Base-by-base conservation (phyloP, 2,797 vertebrate species). In the Paratrypauchen microcephalus region DNA sequence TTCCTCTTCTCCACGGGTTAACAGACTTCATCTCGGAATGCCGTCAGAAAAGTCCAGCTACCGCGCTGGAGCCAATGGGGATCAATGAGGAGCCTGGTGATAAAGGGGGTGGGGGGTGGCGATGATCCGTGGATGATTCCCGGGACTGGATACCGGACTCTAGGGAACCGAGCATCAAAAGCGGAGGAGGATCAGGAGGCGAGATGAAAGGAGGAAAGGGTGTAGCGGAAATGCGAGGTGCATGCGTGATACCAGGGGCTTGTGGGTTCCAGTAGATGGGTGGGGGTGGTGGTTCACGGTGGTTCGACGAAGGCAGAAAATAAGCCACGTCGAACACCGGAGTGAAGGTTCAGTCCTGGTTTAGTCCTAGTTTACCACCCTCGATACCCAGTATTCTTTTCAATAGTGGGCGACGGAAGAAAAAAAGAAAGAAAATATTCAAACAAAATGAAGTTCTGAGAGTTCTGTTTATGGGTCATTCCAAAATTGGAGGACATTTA, bases 201-300 rank as follows among this genome's bases (percentile, higher is more conserved):
- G 9, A 61, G 59, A 61, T 61, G 59, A 61, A 61, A 61, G 59
- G 12, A 36, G 16, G 58, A 60, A 8, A 60, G 28, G 26, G 28
- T 36, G 58, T 19, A 60, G 58, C 11, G 30, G 58, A 60, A 60
- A 30, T n/a, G 59, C 41, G 59, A 61, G 59, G 36, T 41, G 59
- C 59, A 61, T 61, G 36, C 19, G 28, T 36, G 18, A 60, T 36
- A 36, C 12, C n/a, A 6, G 32, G 32, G 39, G 32, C 19, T 6
- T 23, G 59, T 15, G 1, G 18, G 32, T 39, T 39, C 59, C 11
- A 11, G 16, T 2, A 28, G 55, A 21, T 26, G 23, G 23, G 28
- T 2, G 2, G 7, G 12, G 59, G 59, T 5, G 59, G 15, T 7
- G 13, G 24, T 5, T n/a, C 23, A 7, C 6, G 30, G 30, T 32